A percentile compares a stretch with the other conserved stretches of the same genome.
These are phyloP conservation scores for Chloroceryle aenea DNA, from an alignment of 2,113 vertebrate genomes.

Conservation along the genomic window DNA sequence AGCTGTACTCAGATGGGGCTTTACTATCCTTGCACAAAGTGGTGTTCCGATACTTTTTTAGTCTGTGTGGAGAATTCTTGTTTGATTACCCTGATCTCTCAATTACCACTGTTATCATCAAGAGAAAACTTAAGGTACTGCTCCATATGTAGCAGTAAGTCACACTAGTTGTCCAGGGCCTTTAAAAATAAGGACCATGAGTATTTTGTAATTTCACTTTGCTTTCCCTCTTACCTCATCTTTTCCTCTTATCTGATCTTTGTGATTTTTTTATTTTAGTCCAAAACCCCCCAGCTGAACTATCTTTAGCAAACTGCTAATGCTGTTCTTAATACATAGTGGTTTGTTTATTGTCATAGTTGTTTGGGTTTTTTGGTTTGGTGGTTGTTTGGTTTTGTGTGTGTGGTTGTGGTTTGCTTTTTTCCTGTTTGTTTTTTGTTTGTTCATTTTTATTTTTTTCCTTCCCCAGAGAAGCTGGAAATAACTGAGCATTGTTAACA, in stretches of 20 bases:
- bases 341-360: too few relatives aligned
- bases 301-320: not conserved
- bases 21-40: not conserved
- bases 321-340: not conserved
- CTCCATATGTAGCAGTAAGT: not conserved
- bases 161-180: not conserved
- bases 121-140: too few relatives aligned
- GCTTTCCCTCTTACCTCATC: not conserved
- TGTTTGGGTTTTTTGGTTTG: too few relatives aligned
- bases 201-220: not conserved
- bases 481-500: not conserved
- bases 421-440: too few relatives aligned
- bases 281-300: not conserved
- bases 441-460: not conserved
- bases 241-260: not conserved
- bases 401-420: too few relatives aligned
- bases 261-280: not conserved
- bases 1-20: not conserved
- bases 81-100: not conserved
- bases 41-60: not conserved
- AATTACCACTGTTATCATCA: not conserved
- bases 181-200: not conserved
- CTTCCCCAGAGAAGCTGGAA: not conserved
- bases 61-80: rapidly evolving
- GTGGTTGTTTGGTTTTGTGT: too few relatives aligned